Base-by-base conservation (phyloP, 2,888 invertebrate species). In the Coecobrya sp. region DNA sequence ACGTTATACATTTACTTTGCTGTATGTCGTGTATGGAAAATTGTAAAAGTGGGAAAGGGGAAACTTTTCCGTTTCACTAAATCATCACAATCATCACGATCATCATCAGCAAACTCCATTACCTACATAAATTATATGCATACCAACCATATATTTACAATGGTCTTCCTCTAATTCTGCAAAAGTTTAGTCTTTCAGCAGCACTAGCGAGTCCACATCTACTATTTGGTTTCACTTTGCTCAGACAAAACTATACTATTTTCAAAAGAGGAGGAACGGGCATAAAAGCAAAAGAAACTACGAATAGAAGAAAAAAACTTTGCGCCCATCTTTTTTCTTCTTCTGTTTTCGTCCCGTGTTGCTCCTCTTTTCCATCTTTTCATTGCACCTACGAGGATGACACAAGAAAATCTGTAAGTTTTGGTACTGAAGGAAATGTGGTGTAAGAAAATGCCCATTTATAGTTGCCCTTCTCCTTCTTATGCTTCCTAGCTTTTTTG, bases 31-130 rank as follows among this genome's bases (percentile, higher is more conserved):
- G 10, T 70, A 42, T 70, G 70, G 70, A 42, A 70, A 68, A 68
- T 22, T 45, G 11, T 45, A 45, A 76, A 49, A 49, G 11, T 22
- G 45, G 16, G 22, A 76, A 25, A 49, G 13, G 22, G 76, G 25
- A 76, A 76, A 76, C 11, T 76, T 76, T 76, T 76, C 30, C 7
- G 76, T 76, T 76, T 25, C 49, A 10, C 76, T 76, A 76, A 76
- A 76, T 76, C 76, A 76, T 76, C 11, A 13, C 16, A 25, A 76
- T 76, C 76, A 76, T 76, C 49, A 22, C 7, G 36, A 36, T 76
- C 49, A 49, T 73, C 73, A 45, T 73, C 68, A 27, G 7, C 11
- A 13, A 49, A 49, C 10, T 13, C 49, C 49, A 49, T 49, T 49
- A 49, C 13, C 10, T 49, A 10, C 10, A 49, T 49, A 13, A 49